A percentile compares a stretch with the other conserved stretches of the same genome.
These are phyloP conservation scores for Mungos mungo DNA, from an alignment of 2,113 vertebrate genomes.

Conservation along the genomic window DNA sequence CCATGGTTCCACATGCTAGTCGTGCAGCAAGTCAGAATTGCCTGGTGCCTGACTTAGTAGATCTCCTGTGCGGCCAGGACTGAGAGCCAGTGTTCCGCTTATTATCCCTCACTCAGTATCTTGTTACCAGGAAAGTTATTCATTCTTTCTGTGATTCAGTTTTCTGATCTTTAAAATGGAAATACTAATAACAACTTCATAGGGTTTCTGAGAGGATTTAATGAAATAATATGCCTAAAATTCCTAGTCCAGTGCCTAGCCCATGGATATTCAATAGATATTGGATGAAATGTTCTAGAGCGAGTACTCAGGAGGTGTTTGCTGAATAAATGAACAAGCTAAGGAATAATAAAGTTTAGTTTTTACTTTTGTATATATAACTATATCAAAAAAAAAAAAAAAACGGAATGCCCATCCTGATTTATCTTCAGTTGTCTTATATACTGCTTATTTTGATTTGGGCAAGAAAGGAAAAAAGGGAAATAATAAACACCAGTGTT, in stretches of 20 bases:
- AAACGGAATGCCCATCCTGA: not conserved
- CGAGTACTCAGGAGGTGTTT: not conserved
- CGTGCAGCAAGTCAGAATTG: not conserved
- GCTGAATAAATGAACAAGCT: not conserved
- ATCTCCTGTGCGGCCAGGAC: not conserved
- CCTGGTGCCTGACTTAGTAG: not conserved
- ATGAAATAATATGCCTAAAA: not conserved
- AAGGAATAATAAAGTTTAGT: not conserved
- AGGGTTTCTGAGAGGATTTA: not conserved
- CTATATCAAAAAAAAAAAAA: conserved; percentile 4
- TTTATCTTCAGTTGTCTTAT: not conserved
- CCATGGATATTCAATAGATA: not conserved
- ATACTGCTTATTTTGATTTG: conserved; percentile 25
- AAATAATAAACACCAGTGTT: not conserved
- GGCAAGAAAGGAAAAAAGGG: not conserved
- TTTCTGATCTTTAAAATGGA: not conserved
- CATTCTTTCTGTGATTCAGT: not conserved
- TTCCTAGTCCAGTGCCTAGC: not conserved
- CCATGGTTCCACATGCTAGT: rapidly evolving
- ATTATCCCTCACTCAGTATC: not conserved
- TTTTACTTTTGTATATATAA: not conserved
- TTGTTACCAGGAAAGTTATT: not conserved
- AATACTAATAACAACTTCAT: not conserved
- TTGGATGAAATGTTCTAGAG: not conserved
- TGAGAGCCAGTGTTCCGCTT: not conserved